phyloP scores from a whole-genome alignment of 2,113 vertebrate species.

The Chloroceryle aenea region DNA sequence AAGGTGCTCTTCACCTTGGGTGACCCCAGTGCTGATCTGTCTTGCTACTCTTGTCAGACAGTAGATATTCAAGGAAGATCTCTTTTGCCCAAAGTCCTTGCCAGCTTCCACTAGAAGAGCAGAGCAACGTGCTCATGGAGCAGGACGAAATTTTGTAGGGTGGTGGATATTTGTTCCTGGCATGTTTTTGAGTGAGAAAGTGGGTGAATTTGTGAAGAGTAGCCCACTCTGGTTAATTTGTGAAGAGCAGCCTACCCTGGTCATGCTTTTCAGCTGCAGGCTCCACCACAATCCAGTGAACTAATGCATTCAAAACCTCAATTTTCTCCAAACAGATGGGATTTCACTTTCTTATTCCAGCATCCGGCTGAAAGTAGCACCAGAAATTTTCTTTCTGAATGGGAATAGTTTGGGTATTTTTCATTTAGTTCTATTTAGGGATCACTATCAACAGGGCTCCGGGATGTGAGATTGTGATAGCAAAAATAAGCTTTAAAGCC shows the following conservation, averaged over 20 bases:
- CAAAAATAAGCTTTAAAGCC: not conserved
- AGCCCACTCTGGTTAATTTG: not conserved
- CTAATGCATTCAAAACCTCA: no score
- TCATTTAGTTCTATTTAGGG: not conserved
- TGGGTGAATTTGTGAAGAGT: not conserved
- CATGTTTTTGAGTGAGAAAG: not conserved
- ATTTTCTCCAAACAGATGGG: fast-evolving
- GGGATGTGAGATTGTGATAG: not conserved
- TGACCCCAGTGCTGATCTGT: not conserved
- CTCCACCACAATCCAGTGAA: not conserved
- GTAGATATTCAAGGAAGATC: not conserved
- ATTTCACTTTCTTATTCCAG: not conserved
- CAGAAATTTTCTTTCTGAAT: not conserved
- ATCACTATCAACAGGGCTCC: not conserved
- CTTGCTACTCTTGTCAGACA: not conserved
- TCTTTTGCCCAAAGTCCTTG: not conserved
- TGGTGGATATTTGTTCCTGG: not conserved
- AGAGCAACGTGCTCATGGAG: not conserved
- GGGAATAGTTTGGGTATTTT: not conserved
- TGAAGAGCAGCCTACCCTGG: not conserved
- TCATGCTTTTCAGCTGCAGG: not conserved
- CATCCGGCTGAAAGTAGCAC: fast-evolving
- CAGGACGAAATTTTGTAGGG: not conserved
- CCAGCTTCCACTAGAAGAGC: not conserved
- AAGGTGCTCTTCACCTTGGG: not conserved